Base-by-base conservation (phyloP, 2,888 invertebrate species). In the Trilocha varians region DNA sequence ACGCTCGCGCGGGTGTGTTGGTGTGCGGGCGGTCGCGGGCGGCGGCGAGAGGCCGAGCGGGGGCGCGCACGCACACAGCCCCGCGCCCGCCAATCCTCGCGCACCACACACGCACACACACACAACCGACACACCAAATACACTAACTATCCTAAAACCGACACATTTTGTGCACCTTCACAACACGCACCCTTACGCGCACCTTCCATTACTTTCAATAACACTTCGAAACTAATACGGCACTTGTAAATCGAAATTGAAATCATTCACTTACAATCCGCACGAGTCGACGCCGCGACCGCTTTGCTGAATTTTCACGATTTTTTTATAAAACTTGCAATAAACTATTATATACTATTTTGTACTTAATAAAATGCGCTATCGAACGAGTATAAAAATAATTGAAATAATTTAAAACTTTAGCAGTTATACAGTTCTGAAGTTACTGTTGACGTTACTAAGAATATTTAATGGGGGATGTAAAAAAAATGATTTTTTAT, bases 81-180 rank as follows among this genome's bases (percentile, higher is more conserved):
- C 59, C 65, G 59, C 65, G 56, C 55, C 67, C 65, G 64, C 78
- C 77, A 77, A 78, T 78, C 67, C 68, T 66, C 67, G 75, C 70
- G 66, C 70, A 65, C 60, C 66, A 53, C 50, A 44, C 70, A 67
- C 74, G 57, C 72, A 69, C 69, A 71, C 70, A 25, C 49, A 51
- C 50, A 60, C 47, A 56, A 40, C 54, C 40, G 48, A 44, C 54
- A 60, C 54, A 59, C 52, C 59, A 61, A 68, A 66, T 68, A 70
- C 68, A 71, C 71, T 58, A 59, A 62, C 61, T 69, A 69, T 70
- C 70, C 67, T 67, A 70, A 75, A 75, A 65, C 62, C 54, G 52
- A 52, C 55, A 58, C 53, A 70, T 80, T 79, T 74, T 80, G 69
- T 73, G 68, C 59, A 75, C 49, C 62, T 82, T 84, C 75, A 78